Base-by-base conservation (phyloP, 2,888 invertebrate species). In the Epinotia demarniana region DNA sequence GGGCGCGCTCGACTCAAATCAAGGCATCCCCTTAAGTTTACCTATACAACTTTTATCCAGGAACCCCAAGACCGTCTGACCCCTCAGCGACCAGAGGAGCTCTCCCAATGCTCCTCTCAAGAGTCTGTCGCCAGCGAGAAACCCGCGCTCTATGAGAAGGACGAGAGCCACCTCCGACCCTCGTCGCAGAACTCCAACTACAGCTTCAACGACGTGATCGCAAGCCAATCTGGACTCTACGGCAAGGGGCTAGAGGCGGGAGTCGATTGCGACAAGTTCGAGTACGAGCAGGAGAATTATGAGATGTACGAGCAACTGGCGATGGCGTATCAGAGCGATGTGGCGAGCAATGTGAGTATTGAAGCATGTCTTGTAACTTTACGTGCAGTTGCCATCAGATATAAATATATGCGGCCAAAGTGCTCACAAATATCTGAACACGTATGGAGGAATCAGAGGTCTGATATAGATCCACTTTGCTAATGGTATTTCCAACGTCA, bases 291-390 rank as follows among this genome's bases (percentile, higher is more conserved):
- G 0, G 89, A 85, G 16, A 88, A 88, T 72, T 93, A 93, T 64
- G 93, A 93, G 78, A 89, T 93, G 86, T 92, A 91, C 57, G 93
- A 93, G 46, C 93, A 92, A 12, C 78, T 93, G 80, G 93, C 93
- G 0, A 92, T 93, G 92, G 92, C 90, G n/a, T 93, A 93, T 69
- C 93, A 93, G 81, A 91, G 90, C 77, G 91, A 92, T 77, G 92
- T 92, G 0, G 92, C 92, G 5, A 90, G 86, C 72, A 89, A 90
- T 90, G 93, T 92, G 13, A 73, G 85, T 72, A 16, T 19, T 49
- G n/a, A 39, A 6, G 33, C 8, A 8, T 33, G 6, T 8, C 9
- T 39, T 33, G 23, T 33, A 33, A 39, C 39, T 9, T 9, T 39
- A 39, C 9, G 39, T 27, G 3, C 23, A 27, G 23, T 27, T 3